Percentiles rank a stretch among this genome's conserved stretches.
These are phyloP conservation scores for Eupithecia subumbrata DNA, from an alignment of 2,888 invertebrate species.

Conservation along the genomic window DNA sequence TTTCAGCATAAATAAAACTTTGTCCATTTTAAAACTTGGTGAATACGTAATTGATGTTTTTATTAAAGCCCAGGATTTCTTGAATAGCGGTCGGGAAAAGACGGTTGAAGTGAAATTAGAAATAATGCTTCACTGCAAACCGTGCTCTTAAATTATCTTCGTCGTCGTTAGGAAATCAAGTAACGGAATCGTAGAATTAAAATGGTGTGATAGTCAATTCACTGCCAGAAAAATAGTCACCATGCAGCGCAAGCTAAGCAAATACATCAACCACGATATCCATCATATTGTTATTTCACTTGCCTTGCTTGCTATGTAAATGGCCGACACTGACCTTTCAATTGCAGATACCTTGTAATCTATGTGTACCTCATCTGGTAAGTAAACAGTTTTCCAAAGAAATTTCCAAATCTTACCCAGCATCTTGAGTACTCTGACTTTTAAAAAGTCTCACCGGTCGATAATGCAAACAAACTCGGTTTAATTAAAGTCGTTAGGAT, in stretches of 20 bases:
- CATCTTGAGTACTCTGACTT: not conserved
- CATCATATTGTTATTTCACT: too few relatives aligned
- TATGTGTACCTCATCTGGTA: not conserved
- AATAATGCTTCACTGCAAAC: not conserved
- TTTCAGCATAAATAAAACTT: constrained; percentile 60
- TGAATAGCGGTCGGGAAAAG: not conserved
- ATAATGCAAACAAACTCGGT: constrained; percentile 40
- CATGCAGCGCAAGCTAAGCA: too few relatives aligned
- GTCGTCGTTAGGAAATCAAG: not conserved
- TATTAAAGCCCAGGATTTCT: constrained; percentile 38
- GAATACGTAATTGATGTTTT: constrained; percentile 53
- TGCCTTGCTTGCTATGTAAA: not conserved
- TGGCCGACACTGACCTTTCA: too few relatives aligned
- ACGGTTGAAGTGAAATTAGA: not conserved
- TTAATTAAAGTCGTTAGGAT: constrained; percentile 42
- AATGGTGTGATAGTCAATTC: too few relatives aligned
- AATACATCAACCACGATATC: too few relatives aligned
- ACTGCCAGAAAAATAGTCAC: not conserved
- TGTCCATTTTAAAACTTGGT: constrained; percentile 52
- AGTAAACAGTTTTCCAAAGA: not conserved
- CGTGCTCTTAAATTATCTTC: not conserved
- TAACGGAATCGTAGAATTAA: not conserved
- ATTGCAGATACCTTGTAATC: not conserved
- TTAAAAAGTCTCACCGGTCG: constrained; percentile 26
- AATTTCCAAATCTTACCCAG: not conserved